These are phyloP conservation scores for Drosophila testacea DNA, from an alignment of 2,888 invertebrate genomes.

Conservation along the genomic window DNA sequence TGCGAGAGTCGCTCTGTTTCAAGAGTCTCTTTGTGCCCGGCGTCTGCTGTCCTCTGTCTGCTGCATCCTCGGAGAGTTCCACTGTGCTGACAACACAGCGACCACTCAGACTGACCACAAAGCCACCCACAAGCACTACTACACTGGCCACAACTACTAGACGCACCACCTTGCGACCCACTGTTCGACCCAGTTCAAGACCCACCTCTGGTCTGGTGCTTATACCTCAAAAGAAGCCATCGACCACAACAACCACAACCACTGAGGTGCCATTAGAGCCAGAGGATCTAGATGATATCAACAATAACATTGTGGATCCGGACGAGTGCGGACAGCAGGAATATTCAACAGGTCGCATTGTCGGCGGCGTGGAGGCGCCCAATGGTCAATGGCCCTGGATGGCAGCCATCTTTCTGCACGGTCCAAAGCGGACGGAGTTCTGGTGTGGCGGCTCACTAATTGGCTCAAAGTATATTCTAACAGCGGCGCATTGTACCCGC, in stretches of 20 bases:
- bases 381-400: conserved; percentile 98
- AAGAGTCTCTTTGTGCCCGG: conserved; percentile 96
- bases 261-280: conserved; percentile 82
- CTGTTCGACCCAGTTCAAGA: conserved; percentile 66
- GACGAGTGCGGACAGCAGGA: conserved; percentile 93
- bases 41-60: conserved; percentile 91
- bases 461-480: conserved; percentile 91
- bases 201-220: conserved; percentile 78
- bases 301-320: conserved; percentile 82
- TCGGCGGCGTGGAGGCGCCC: conserved; percentile 94
- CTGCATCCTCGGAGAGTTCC: conserved; percentile 61
- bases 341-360: conserved; percentile 94
- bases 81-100: conserved; percentile 82
- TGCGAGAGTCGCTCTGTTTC: conserved; percentile 95
- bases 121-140: conserved; percentile 70
- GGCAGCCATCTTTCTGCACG: conserved; percentile 96
- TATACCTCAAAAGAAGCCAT: conserved; percentile 83
- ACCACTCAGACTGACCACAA: conserved; percentile 80
- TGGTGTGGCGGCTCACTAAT: conserved; percentile 97
- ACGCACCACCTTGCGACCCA: conserved; percentile 79
- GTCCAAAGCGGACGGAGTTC: conserved; percentile 93
- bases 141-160: conserved; percentile 83
- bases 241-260: conserved; percentile 86
- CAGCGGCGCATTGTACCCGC: conserved; percentile 97
- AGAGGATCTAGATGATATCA: conserved; percentile 73